A percentile compares a stretch with the other conserved stretches of the same genome.
These are phyloP conservation scores for Tetanocera ferruginea DNA, from an alignment of 2,888 invertebrate genomes.

Conservation along the genomic window DNA sequence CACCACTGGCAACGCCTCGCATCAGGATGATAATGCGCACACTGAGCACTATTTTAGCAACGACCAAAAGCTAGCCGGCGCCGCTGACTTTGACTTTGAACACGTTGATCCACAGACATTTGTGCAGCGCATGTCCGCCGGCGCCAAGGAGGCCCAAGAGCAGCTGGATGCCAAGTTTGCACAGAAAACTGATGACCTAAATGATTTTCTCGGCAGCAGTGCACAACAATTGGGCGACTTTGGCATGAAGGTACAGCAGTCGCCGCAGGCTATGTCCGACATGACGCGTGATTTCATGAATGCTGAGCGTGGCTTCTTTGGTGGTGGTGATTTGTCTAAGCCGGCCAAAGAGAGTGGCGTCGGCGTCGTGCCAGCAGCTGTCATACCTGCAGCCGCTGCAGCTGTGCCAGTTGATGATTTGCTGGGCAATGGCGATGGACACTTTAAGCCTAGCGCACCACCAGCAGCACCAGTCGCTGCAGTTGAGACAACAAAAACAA, in stretches of 20 bases:
- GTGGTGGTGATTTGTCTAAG: constrained; percentile 28
- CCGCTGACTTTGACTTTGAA: constrained; percentile 59
- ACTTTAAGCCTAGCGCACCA: constrained; percentile 47
- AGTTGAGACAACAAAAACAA: constrained; percentile 17
- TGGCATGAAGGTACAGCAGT: constrained; percentile 39
- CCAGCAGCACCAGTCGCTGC: constrained; percentile 41
- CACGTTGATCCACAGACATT: constrained; percentile 60
- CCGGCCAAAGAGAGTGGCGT: constrained; percentile 9
- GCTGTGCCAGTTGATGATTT: constrained; percentile 39
- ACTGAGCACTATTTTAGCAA: constrained; percentile 64
- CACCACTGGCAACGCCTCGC: constrained; percentile 47
- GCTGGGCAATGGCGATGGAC: constrained; percentile 36
- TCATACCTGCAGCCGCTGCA: background rate
- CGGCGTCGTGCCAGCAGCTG: background rate
- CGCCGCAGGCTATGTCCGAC: constrained; percentile 57
- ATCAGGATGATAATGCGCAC: constrained; percentile 64
- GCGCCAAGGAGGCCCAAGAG: constrained; percentile 63
- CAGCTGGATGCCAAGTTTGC: constrained; percentile 65
- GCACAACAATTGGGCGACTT: constrained; percentile 51
- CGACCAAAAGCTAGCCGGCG: constrained; percentile 54
- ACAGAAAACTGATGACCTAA: constrained; percentile 58
- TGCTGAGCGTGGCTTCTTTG: constrained; percentile 58
- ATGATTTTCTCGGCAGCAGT: constrained; percentile 55
- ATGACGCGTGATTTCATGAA: constrained; percentile 65
- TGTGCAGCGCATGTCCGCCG: constrained; percentile 63